phyloP scores from a whole-genome alignment of 2,113 vertebrate species.

The Lagopus leucura region DNA sequence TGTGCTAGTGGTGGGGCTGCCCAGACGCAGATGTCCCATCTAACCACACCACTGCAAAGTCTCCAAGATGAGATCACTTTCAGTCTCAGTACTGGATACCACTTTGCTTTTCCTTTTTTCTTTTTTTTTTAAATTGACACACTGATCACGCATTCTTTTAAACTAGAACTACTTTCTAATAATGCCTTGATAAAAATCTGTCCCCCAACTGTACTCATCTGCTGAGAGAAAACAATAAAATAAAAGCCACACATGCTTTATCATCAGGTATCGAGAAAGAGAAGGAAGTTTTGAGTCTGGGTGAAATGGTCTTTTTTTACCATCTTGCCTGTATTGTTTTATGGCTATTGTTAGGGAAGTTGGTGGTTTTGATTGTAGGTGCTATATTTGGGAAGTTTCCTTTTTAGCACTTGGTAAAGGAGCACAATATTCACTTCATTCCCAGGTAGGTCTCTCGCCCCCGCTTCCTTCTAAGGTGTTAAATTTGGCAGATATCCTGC shows the following conservation, averaged over 20 bases:
- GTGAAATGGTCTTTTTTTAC: background rate
- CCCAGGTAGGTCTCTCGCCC: background rate
- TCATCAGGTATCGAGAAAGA: background rate
- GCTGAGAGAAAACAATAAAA: background rate
- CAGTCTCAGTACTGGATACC: background rate
- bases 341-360: background rate
- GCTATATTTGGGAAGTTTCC: slow-evolving; percentile 27
- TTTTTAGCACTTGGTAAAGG: slow-evolving; percentile 12
- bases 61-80: background rate
- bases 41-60: background rate
- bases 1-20: background rate
- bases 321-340: background rate
- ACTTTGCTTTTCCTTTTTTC: background rate
- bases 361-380: background rate
- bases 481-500: slow-evolving; percentile 55
- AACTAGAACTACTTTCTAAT: background rate
- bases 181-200: background rate
- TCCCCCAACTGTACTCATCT: background rate
- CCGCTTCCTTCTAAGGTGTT: slow-evolving; percentile 7
- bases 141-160: background rate
- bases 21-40: rapidly evolving
- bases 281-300: background rate
- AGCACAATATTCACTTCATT: background rate
- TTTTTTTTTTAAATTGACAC: background rate
- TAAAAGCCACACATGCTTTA: background rate